A percentile compares a stretch with the other conserved stretches of the same genome.
Evolutionary conservation across 2,797 vertebrate genomes (phyloP).

Genomic region (Hippopotamyrus pictus): DNA sequence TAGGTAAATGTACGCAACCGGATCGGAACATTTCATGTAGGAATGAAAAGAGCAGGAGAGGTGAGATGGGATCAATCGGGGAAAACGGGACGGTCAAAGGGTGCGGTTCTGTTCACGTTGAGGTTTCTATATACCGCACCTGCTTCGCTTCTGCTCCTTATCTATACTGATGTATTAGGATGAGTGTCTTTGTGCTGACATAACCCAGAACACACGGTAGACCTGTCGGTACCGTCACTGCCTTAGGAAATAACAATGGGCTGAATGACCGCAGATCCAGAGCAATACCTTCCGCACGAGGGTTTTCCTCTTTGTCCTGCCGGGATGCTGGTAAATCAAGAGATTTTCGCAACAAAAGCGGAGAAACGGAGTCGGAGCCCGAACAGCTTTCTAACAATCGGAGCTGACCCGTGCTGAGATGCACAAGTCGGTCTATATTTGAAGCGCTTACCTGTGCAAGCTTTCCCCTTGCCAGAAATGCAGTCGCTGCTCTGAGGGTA

Average conservation of each 20-base stretch:
- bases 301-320: slow-evolving; percentile 23
- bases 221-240: background rate
- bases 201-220: background rate
- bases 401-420: background rate
- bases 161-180: background rate
- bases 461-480: slow-evolving; percentile 30
- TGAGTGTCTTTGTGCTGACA: background rate
- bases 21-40: background rate
- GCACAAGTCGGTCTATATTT: background rate
- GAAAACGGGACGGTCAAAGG: background rate
- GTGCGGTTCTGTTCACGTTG: slow-evolving; percentile 18
- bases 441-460: slow-evolving; percentile 31
- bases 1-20: background rate
- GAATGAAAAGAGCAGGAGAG: background rate
- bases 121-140: background rate
- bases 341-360: background rate
- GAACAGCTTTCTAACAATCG: background rate
- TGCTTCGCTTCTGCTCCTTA: background rate
- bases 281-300: background rate
- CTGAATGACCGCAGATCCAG: slow-evolving; percentile 11
- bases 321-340: background rate
- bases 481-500: slow-evolving; percentile 34
- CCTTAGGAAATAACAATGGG: slow-evolving; percentile 2
- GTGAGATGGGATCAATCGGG: background rate
- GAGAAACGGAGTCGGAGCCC: background rate